Base-by-base conservation (phyloP, 2,113 vertebrate species). In the Eudyptes chrysolophus region DNA sequence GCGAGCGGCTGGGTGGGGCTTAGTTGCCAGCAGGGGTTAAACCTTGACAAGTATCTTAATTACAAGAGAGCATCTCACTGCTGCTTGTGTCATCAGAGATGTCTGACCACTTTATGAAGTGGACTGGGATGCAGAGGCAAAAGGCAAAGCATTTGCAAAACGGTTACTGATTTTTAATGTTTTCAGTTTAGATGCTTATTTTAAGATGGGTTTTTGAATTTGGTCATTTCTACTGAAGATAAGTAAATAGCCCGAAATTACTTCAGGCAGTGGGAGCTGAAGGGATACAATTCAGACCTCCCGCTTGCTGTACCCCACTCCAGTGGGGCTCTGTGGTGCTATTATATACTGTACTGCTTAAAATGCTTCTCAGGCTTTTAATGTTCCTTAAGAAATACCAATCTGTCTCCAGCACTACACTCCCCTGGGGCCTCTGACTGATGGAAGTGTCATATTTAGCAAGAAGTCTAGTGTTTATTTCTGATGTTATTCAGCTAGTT, bases 391-490 rank as follows among this genome's bases (percentile, higher is more conserved):
- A 88, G 51, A 81, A 90, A 71, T 54, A 32, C 13, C 1, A 6
- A 5, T 48, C 32, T 84, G 68, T 70, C 69, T 57, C 72, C 72
- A 87, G 70, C 57, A 4, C 44, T 32, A n/a, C 68, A 14, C 46
- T 68, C 52, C 42, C 76, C 79, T 38, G 72, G 42, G 86, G 68
- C 21, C 69, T 81, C 83, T 65, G 52, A 36, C 26, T 84, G 92
- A 94, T 60, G 71, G 26, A 65, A 52, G 77, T 82, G 91, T 94
- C 94, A 96, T 95, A 83, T 94, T 84, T 57, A 96, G 77, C 69
- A 52, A 44, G 44, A 62, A 79, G 26, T 40, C 48, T 19, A 13
- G 61, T 84, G 94, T 90, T 92, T 95, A 78, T 92, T 91, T 91
- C 89, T 91, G 80, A 66, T 79, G 89, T 65, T 62, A 82, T 89